These are phyloP conservation scores for Myripristis murdjan DNA, from an alignment of 2,797 vertebrate genomes.

Conservation along the genomic window DNA sequence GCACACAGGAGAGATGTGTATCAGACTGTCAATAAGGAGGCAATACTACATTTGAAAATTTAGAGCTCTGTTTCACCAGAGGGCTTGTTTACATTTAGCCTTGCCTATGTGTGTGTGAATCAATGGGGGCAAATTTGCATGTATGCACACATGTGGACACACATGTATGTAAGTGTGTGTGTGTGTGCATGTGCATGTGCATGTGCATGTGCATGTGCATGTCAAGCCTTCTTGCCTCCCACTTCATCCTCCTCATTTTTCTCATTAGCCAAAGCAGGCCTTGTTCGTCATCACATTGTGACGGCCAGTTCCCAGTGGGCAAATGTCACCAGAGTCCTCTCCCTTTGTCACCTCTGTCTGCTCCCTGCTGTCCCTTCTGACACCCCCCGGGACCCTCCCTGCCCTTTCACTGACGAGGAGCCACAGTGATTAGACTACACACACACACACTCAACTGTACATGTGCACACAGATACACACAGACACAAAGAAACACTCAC, in stretches of 20 bases:
- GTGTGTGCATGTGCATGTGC: constrained; percentile 6
- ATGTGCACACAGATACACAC: neutral
- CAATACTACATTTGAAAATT: constrained; percentile 37
- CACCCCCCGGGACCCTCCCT: constrained; percentile 57
- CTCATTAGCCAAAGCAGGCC: constrained; percentile 60
- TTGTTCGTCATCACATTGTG: constrained; percentile 49
- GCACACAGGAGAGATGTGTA: neutral
- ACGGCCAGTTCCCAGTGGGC: constrained; percentile 48
- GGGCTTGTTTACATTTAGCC: constrained; percentile 10
- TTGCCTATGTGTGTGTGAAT: neutral
- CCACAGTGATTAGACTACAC: constrained; percentile 35
- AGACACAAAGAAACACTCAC: constrained; percentile 10
- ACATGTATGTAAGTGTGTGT: constrained; percentile 4
- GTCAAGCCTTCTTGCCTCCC: constrained; percentile 22
- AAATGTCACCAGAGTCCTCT: constrained; percentile 72
- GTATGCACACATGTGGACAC: neutral
- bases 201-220: neutral
- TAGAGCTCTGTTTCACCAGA: constrained; percentile 42
- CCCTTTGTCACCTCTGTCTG: constrained; percentile 60
- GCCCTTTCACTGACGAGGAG: constrained; percentile 73
- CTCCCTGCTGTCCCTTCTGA: constrained; percentile 60
- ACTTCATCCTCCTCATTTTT: constrained; percentile 29
- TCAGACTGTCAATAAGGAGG: constrained; percentile 45
- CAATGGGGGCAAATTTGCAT: constrained; percentile 11
- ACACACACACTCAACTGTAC: neutral